Conservation (phyloP, 2,888 invertebrate species). For the Drosophila peninsularis region DNA sequence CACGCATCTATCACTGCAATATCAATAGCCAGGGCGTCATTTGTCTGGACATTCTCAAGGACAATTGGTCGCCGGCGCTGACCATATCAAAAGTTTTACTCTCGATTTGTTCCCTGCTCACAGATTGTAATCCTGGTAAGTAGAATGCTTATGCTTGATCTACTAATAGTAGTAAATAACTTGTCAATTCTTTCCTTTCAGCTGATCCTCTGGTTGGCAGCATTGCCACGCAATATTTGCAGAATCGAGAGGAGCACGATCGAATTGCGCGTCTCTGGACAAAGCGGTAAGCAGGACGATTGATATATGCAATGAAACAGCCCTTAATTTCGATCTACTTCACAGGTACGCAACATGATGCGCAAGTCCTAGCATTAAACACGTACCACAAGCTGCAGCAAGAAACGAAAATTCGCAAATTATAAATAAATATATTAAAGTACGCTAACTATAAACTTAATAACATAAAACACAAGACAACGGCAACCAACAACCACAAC, state of each 20-base stretch:
- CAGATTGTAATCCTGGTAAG: constrained; percentile 99
- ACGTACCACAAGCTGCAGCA: constrained; percentile 77
- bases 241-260: constrained; percentile 98
- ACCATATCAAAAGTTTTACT: constrained; percentile 99
- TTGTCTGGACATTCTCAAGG: constrained; percentile 98
- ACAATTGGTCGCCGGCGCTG: constrained; percentile 99
- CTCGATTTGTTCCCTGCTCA: constrained; percentile 98
- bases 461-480: constrained; percentile 34
- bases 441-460: constrained; percentile 79
- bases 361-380: constrained; percentile 72
- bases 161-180: background rate
- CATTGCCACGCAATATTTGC: constrained; percentile 98
- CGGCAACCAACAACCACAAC: constrained; percentile 25
- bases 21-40: constrained; percentile 99
- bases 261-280: constrained; percentile 99
- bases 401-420: constrained; percentile 76
- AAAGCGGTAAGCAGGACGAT: constrained; percentile 90
- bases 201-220: constrained; percentile 98
- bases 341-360: constrained; percentile 84
- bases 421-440: constrained; percentile 77
- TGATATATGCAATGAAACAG: background rate
- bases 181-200: constrained; percentile 84
- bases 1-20: constrained; percentile 99
- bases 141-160: constrained; percentile 18
- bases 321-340: constrained; percentile 17